Percentiles rank a stretch among this genome's conserved stretches.
Evolutionary conservation across 2,888 invertebrate genomes (phyloP).

Genomic region (Coenonympha glycerion): DNA sequence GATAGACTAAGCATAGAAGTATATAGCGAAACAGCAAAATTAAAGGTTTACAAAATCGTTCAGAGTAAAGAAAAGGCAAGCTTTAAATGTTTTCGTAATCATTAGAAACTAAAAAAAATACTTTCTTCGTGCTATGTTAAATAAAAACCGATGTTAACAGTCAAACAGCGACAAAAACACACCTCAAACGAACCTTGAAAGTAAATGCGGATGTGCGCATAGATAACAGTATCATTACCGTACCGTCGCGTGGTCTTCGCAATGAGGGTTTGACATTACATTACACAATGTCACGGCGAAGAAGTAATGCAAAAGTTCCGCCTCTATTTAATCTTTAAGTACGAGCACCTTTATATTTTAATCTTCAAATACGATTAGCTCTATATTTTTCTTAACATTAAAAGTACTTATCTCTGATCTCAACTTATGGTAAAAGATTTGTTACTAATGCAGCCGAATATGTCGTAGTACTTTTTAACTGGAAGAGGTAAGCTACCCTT

Average conservation of each 20-base stretch:
- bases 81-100: neutral
- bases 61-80: too few relatives aligned
- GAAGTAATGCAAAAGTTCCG: slow-evolving; percentile 11
- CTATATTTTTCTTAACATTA: too few relatives aligned
- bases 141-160: neutral
- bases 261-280: slow-evolving; percentile 17
- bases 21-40: too few relatives aligned
- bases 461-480: too few relatives aligned
- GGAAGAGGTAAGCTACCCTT: too few relatives aligned
- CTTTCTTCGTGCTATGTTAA: neutral
- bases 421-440: too few relatives aligned
- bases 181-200: slow-evolving; percentile 13
- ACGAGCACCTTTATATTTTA: neutral
- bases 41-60: too few relatives aligned
- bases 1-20: too few relatives aligned
- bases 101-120: neutral
- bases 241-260: slow-evolving; percentile 22
- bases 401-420: too few relatives aligned
- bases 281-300: slow-evolving; percentile 22
- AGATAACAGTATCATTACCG: slow-evolving; percentile 21
- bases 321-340: neutral
- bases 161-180: neutral
- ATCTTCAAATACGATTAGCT: too few relatives aligned
- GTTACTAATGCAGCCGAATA: too few relatives aligned
- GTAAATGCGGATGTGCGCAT: slow-evolving; percentile 14